Evolutionary conservation across 2,888 invertebrate genomes (phyloP).

Genomic region (Nemoura dubitans): DNA sequence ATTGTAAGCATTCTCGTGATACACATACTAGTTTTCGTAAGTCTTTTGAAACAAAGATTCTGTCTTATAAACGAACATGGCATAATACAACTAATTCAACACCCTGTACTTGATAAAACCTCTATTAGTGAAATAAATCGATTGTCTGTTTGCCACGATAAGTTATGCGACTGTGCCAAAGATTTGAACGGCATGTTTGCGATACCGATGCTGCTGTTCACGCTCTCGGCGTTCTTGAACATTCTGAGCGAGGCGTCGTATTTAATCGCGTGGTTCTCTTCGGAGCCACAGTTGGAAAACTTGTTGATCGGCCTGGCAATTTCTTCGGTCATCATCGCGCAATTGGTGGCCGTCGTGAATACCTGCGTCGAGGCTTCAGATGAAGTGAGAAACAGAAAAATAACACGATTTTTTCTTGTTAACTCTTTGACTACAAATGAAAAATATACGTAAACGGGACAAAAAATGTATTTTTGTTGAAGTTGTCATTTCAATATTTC

Average conservation of each 20-base stretch:
- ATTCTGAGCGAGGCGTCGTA: not conserved
- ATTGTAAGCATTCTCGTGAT: not conserved
- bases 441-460: too few relatives aligned
- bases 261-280: not conserved
- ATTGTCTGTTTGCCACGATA: not conserved
- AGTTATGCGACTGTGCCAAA: not conserved
- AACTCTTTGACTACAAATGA: too few relatives aligned
- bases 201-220: not conserved
- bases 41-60: not conserved
- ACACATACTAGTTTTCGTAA: not conserved
- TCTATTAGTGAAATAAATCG: not conserved
- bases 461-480: too few relatives aligned
- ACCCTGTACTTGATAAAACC: not conserved
- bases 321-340: not conserved
- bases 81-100: not conserved
- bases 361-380: not conserved
- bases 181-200: not conserved
- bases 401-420: too few relatives aligned
- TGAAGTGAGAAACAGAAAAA: not conserved
- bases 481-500: too few relatives aligned
- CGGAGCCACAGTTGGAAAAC: not conserved
- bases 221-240: not conserved
- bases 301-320: not conserved
- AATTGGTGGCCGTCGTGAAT: not conserved
- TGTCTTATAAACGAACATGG: not conserved